phyloP scores from a whole-genome alignment of 2,797 vertebrate genomes.

The Scleropages formosus region DNA sequence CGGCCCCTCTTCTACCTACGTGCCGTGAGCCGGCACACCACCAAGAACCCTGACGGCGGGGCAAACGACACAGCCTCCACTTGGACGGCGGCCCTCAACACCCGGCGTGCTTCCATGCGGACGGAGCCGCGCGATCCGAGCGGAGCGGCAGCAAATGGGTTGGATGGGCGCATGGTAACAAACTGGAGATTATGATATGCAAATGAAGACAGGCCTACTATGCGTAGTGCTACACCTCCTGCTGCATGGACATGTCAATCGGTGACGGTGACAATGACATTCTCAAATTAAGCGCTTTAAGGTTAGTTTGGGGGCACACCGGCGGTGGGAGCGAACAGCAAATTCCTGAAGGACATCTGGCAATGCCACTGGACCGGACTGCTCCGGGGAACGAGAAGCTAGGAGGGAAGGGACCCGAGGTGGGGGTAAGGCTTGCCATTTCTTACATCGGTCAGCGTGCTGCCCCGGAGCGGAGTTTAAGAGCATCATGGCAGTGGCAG shows the following conservation, averaged over 20 bases:
- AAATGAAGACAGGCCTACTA: constrained; percentile 10
- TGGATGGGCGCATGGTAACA: constrained; percentile 21
- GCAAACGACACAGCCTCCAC: not conserved
- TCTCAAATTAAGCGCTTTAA: too few species aligned
- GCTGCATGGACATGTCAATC: not conserved
- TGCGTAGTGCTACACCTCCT: not conserved
- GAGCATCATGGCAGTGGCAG: constrained; percentile 99
- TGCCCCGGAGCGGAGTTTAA: constrained; percentile 98
- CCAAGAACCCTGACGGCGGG: not conserved
- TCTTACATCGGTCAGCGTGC: constrained; percentile 95
- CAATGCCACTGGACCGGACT: not conserved
- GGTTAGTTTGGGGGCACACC: not conserved
- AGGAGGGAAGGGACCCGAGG: not conserved
- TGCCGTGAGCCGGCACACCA: too few species aligned
- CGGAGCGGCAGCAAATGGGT: not conserved
- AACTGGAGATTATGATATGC: constrained; percentile 1
- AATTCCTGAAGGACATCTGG: not conserved
- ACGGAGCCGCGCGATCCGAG: not conserved
- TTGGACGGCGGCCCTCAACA: too few species aligned
- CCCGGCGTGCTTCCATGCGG: not conserved
- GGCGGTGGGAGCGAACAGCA: not conserved
- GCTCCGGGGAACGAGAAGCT: not conserved
- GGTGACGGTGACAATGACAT: not conserved
- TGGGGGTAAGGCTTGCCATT: constrained; percentile 36
- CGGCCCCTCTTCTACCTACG: too few species aligned